Evolutionary conservation across 1,140 invertebrate genomes (phyloP).

Genomic region (Daktulosphaira vitifoliae): DNA sequence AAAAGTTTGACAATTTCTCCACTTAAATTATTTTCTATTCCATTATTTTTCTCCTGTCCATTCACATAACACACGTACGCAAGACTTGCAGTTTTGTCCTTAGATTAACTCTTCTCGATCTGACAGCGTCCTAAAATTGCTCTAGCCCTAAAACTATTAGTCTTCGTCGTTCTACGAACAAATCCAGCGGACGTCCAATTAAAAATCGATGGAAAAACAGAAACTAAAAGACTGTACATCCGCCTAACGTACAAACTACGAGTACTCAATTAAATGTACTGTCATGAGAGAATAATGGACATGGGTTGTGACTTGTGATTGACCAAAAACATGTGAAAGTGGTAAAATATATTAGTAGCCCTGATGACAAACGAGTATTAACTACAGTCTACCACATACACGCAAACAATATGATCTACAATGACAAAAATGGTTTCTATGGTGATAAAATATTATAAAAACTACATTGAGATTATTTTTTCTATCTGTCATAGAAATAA

Average conservation of each 20-base stretch:
- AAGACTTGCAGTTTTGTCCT: constrained; percentile 7
- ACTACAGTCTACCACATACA: neutral
- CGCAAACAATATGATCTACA: neutral
- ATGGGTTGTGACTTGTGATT: neutral
- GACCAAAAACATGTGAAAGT: neutral
- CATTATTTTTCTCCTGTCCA: neutral
- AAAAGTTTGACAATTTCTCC: constrained; percentile 10
- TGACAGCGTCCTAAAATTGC: constrained; percentile 21
- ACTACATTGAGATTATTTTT: too few relatives aligned
- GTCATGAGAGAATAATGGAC: constrained; percentile 23
- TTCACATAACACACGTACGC: neutral
- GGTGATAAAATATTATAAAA: too few relatives aligned
- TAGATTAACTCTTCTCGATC: constrained; percentile 23
- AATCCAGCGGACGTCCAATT: constrained; percentile 28
- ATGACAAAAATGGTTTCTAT: too few relatives aligned
- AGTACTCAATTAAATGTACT: constrained; percentile 11
- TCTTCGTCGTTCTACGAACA: constrained; percentile 15
- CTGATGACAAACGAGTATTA: constrained; percentile 23
- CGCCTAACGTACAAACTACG: constrained; percentile 6
- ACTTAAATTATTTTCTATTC: neutral
- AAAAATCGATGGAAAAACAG: constrained; percentile 10
- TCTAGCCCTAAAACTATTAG: constrained; percentile 1
- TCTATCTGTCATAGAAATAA: too few relatives aligned
- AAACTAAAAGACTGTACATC: neutral
- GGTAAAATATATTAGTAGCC: neutral